Evolutionary conservation across 2,797 vertebrate genomes (phyloP), one percentile per base, ranked within the genome.

Genomic region (Sphenopsis melanotis): DNA sequence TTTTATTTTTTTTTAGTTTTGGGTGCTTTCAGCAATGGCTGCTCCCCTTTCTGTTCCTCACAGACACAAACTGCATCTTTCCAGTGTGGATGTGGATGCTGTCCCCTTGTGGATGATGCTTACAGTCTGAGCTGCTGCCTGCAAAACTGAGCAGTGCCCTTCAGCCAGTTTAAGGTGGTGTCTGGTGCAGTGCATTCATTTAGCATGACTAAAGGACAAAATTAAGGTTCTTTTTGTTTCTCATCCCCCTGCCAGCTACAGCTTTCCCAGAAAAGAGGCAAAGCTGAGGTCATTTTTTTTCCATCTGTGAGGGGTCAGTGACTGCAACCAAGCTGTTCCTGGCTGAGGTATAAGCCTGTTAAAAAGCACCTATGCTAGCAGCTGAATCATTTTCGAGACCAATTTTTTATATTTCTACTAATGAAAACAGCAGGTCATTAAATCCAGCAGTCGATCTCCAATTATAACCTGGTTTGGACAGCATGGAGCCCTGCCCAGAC

Each of bases 91-190:
- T 85, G 90, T 94, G 85, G 93, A 91, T 96, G 93, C 68, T 91
- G 93, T 96, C 95, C 82, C 76, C 95, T 96, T 92, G 86, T 97
- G 95, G 93, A 90, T 94, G 79, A 36, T 87, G 74, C 75, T 77
- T 17, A 70, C 36, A 69, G 34, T 75, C 68, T 68, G 57, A 60
- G 78, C 71, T 41, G 53, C 89, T 89, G 83, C 72, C 74, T 87
- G 80, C 66, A 86, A 72, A 83, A 44, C 56, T 32, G 56, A 93
- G 74, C 79, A 30, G 52, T 69, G 52, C 61, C 79, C 79, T 90
- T 85, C 83, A 56, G 46, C 47, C 56, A 29, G 53, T 77, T 89
- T 78, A 87, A 93, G 91, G 84, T 93, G 87, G 69, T 93, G 88
- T 47, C 80, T 83, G 55, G 23, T 50, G 79, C 68, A 36, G 24